Conservation (phyloP, 2,888 invertebrate species). For the Malthinus seriepunctatus region DNA sequence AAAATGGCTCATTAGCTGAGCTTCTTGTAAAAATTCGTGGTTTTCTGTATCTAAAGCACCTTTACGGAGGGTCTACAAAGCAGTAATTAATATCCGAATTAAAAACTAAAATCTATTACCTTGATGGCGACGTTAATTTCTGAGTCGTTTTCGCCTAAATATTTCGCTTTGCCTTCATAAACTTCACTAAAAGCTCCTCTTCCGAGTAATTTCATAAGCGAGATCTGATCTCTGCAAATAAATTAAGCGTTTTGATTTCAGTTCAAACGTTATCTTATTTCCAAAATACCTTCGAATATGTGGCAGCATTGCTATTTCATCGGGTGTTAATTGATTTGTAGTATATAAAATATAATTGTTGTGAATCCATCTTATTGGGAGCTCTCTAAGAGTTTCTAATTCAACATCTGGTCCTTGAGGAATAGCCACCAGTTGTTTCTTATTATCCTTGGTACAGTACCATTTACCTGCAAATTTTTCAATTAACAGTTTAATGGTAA, state of each 20-base stretch:
- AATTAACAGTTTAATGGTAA: neutral
- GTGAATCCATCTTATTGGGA: slow-evolving; percentile 75
- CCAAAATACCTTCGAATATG: slow-evolving; percentile 69
- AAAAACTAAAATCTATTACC: slow-evolving; percentile 57
- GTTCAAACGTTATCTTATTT: neutral
- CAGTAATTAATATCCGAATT: neutral
- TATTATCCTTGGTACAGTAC: slow-evolving; percentile 66
- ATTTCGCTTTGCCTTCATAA: slow-evolving; percentile 84
- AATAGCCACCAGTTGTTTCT: slow-evolving; percentile 52
- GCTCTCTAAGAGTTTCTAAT: slow-evolving; percentile 81
- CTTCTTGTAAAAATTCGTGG: slow-evolving; percentile 94
- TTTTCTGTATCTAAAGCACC: slow-evolving; percentile 90
- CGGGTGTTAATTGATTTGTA: slow-evolving; percentile 55
- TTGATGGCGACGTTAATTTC: slow-evolving; percentile 90
- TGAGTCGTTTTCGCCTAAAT: slow-evolving; percentile 54
- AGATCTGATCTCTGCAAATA: slow-evolving; percentile 70
- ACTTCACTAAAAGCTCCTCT: slow-evolving; percentile 98
- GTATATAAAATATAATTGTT: slow-evolving; percentile 85
- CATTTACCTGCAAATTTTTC: slow-evolving; percentile 31
- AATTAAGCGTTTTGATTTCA: neutral
- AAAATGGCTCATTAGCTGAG: slow-evolving; percentile 96
- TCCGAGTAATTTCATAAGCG: slow-evolving; percentile 85
- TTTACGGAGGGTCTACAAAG: slow-evolving; percentile 79
- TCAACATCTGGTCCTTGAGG: slow-evolving; percentile 71
- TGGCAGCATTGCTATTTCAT: slow-evolving; percentile 74